Evolutionary conservation across 2,797 vertebrate genomes (phyloP), one percentile per base, ranked within the genome.

Genomic region (Tokudaia muenninki): DNA sequence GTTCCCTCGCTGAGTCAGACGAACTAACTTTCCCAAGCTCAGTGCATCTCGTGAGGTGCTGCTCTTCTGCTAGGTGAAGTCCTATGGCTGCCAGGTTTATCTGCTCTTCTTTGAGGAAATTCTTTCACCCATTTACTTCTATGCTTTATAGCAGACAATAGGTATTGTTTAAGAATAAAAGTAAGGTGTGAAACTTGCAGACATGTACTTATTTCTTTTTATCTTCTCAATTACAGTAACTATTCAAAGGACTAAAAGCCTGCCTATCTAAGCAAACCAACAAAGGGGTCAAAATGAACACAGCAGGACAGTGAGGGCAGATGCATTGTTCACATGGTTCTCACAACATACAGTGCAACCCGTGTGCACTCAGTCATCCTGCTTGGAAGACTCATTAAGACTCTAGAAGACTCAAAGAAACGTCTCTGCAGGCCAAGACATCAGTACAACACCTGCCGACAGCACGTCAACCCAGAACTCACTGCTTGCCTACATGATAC

Each of bases 1-100:
- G 86, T 75, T 82, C 67, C 65, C 78, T 74, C 11, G 63, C 17
- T 5, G 95, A 97, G 97, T 94, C 93, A 84, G 91, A 88, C 50
- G 90, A 95, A 92, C 72, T 70, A 93, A 97, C 94, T 94, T 97
- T 55, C n/a, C 72, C 87, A 88, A 94, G 81, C 96, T 74, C 81
- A 31, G 29, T 75, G 91, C 80, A 94, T 95, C 93, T 87, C 89
- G 4, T 77, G 79, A 96, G 90, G 94, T 59, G 63, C 57, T 81
- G 3, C 11, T 52, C 80, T 91, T 59, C 83, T 55, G 79, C 86
- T 17, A 78, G 96, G 93, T 6, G 24, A 97, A 96, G 0, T 0
- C 94, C 72, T n/a, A 9, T 0, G 16, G 41, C 7, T 22, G 0
- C 29, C 50, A 26, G 24, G 55, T 52, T 84, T 89, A 75, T 31